A percentile compares a stretch with the other conserved stretches of the same genome.
phyloP scores from a whole-genome alignment of 2,113 vertebrate species.

The Nycticebus coucang region DNA sequence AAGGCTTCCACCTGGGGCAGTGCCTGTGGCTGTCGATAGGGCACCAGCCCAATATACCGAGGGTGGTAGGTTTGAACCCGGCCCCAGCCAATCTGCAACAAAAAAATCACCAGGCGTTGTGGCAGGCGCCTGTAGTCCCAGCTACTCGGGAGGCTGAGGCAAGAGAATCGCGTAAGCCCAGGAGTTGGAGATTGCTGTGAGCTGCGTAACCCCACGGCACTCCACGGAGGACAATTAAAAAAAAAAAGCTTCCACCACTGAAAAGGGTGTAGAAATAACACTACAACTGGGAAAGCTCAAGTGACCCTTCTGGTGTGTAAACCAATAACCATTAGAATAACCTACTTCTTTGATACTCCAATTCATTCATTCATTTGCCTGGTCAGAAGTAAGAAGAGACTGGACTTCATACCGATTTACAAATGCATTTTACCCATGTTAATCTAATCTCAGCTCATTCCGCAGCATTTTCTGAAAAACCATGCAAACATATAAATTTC shows the following conservation, averaged over 20 bases:
- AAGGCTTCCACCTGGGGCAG: not conserved
- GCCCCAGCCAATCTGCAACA: too few relatives aligned
- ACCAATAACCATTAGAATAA: not conserved
- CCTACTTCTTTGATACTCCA: not conserved
- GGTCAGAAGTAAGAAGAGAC: not conserved
- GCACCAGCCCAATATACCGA: too few relatives aligned
- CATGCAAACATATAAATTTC: conserved; percentile 65
- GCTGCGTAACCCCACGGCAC: too few relatives aligned
- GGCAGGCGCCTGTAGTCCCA: too few relatives aligned
- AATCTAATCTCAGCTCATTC: conserved; percentile 69
- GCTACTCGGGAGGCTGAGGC: too few relatives aligned
- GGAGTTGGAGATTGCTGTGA: too few relatives aligned
- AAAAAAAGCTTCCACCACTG: not conserved
- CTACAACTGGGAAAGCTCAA: not conserved
- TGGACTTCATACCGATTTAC: not conserved
- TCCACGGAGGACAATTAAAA: too few relatives aligned
- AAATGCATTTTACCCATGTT: conserved; percentile 67
- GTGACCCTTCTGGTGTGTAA: not conserved
- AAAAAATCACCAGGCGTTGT: too few relatives aligned
- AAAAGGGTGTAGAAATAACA: not conserved
- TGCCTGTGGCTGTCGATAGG: too few relatives aligned
- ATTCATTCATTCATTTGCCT: not conserved
- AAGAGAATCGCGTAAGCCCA: too few relatives aligned
- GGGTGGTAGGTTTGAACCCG: too few relatives aligned
- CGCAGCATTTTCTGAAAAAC: conserved; percentile 70